These are phyloP conservation scores for Agonopterix heracliana DNA, from an alignment of 2,888 invertebrate species.

Conservation along the genomic window DNA sequence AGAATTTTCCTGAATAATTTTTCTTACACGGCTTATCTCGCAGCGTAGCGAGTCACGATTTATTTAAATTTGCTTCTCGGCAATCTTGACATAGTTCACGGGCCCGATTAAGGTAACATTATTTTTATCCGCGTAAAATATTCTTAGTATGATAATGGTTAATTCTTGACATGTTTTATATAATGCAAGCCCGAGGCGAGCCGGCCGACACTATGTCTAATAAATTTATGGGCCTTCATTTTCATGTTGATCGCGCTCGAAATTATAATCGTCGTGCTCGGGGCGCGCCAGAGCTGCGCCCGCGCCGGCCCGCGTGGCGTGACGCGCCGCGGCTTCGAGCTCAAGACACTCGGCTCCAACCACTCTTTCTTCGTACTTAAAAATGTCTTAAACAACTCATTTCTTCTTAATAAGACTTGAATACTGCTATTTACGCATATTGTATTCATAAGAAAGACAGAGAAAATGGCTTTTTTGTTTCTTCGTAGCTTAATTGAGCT, in stretches of 20 bases:
- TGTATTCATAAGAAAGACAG: not conserved
- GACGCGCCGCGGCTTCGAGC: constrained; percentile 3
- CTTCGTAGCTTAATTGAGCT: too few relatives aligned
- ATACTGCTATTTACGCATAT: not conserved
- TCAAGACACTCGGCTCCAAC: not conserved
- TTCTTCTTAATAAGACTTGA: not conserved
- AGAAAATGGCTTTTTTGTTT: too few relatives aligned
- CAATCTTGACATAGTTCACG: constrained; percentile 39
- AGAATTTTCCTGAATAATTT: constrained; percentile 8
- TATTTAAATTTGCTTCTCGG: constrained; percentile 30
- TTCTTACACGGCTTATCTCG: constrained; percentile 16
- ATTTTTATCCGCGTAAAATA: constrained; percentile 53
- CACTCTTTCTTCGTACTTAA: not conserved
- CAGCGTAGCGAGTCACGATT: constrained; percentile 31
- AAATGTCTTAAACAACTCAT: too few relatives aligned
- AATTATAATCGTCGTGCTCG: constrained; percentile 71
- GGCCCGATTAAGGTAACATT: constrained; percentile 34
- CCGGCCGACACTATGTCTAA: constrained; percentile 74
- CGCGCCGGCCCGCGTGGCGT: constrained; percentile 23
- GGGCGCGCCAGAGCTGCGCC: constrained; percentile 53
- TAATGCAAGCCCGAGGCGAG: constrained; percentile 67
- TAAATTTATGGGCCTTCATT: constrained; percentile 74
- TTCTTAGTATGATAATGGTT: constrained; percentile 68
- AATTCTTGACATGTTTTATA: constrained; percentile 74
- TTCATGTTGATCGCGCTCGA: constrained; percentile 74